A percentile compares a stretch with the other conserved stretches of the same genome.
Evolutionary conservation across 2,888 invertebrate genomes (phyloP).

Genomic region (Anorthoa munda): DNA sequence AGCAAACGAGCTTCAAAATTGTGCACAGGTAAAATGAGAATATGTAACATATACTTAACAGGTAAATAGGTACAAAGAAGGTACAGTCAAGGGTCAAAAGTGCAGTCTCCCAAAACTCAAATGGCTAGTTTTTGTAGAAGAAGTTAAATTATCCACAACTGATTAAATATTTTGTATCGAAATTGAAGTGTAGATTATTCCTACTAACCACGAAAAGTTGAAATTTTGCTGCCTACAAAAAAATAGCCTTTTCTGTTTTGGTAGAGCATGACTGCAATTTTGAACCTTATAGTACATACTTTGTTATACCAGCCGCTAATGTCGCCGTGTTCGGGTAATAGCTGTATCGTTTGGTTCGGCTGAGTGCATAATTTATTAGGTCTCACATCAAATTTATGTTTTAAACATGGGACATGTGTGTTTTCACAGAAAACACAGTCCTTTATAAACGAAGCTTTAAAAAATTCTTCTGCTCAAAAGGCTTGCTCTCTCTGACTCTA

Average conservation of each 20-base stretch:
- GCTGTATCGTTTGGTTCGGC: constrained; percentile 51
- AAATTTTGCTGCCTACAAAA: no score
- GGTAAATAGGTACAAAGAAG: not conserved
- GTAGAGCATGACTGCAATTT: no score
- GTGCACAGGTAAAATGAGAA: constrained; percentile 4
- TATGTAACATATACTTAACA: not conserved
- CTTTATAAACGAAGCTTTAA: not conserved
- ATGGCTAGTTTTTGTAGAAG: no score
- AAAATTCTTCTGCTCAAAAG: not conserved
- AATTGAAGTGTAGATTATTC: no score
- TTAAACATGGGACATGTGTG: constrained; percentile 51
- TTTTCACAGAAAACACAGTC: constrained; percentile 16
- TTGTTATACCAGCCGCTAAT: constrained; percentile 15
- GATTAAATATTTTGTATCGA: no score
- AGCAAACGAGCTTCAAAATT: not conserved
- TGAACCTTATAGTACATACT: constrained; percentile 1
- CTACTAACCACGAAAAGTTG: no score
- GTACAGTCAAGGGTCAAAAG: no score
- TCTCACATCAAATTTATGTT: constrained; percentile 53
- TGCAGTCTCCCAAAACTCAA: no score
- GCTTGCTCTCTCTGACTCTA: not conserved
- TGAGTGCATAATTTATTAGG: constrained; percentile 63
- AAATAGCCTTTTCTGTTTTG: no score
- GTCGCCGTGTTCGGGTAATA: constrained; percentile 34
- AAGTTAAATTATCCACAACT: no score